Percentiles rank a stretch among this genome's conserved stretches.
These are phyloP conservation scores for Sycophaga agraensis DNA, from an alignment of 1,140 invertebrate genomes.

Conservation along the genomic window DNA sequence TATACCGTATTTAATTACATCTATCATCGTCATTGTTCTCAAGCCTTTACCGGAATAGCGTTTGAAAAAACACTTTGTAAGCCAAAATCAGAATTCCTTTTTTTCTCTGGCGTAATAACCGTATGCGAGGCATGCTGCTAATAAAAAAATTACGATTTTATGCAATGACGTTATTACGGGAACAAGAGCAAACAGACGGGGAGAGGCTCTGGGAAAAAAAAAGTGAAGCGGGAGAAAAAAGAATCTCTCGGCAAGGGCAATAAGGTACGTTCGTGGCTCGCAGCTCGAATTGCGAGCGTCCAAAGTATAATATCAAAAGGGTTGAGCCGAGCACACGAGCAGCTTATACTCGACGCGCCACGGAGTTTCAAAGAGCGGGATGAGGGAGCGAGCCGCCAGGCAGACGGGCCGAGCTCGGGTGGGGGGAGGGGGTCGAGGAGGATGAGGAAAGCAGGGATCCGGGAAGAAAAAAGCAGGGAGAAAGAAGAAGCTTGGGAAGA, in stretches of 20 bases:
- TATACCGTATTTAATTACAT: no score
- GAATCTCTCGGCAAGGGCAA: no score
- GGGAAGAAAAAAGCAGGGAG: conserved; percentile 30
- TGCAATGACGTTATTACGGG: no score
- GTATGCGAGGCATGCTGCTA: not conserved
- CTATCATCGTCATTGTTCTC: no score
- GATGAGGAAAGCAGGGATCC: conserved; percentile 33
- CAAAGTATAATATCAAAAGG: conserved; percentile 15
- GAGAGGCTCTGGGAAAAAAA: not conserved
- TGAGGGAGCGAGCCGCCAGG: conserved; percentile 29
- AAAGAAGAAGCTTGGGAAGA: conserved; percentile 38
- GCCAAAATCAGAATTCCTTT: not conserved
- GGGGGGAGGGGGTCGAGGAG: conserved; percentile 35
- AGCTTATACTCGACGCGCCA: not conserved
- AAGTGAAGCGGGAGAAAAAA: no score
- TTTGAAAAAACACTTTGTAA: no score
- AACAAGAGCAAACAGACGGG: not conserved
- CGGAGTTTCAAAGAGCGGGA: conserved; percentile 5
- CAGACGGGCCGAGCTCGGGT: conserved; percentile 39
- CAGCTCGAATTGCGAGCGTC: not conserved
- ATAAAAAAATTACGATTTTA: not conserved
- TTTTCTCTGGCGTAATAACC: not conserved
- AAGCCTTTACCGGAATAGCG: no score
- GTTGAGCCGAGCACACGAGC: not conserved
- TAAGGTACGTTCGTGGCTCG: not conserved